These are phyloP conservation scores for Teleogryllus oceanicus DNA, from an alignment of 2,888 invertebrate species.

Conservation along the genomic window DNA sequence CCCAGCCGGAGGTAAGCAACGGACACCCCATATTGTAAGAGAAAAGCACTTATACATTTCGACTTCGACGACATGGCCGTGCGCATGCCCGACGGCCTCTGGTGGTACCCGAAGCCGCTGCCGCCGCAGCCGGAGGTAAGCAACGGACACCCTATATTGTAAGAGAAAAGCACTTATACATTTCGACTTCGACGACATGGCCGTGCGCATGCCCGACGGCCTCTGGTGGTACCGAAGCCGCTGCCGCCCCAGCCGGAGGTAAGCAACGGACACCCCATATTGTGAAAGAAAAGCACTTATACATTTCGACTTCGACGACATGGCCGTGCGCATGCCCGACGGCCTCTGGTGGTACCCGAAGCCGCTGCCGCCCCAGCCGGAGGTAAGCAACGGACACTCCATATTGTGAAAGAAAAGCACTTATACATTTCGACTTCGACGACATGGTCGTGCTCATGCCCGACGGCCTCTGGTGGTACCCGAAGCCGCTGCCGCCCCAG, in stretches of 20 bases:
- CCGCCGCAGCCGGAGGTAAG: too few relatives aligned
- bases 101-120: not conserved
- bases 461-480: conserved; percentile 7
- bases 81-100: not conserved
- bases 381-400: too few relatives aligned
- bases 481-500: not conserved
- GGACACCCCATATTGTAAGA: too few relatives aligned
- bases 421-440: too few relatives aligned
- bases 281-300: too few relatives aligned
- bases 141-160: too few relatives aligned
- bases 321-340: not conserved
- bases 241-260: too few relatives aligned
- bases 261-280: too few relatives aligned
- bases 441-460: not conserved
- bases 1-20: too few relatives aligned
- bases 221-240: not conserved
- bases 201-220: not conserved
- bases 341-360: conserved; percentile 10
- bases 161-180: too few relatives aligned
- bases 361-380: not conserved
- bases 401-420: too few relatives aligned
- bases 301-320: not conserved
- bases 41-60: too few relatives aligned
- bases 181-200: not conserved
- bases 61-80: not conserved